Conservation (phyloP, 2,797 vertebrate genomes). For the Squalus acanthias region DNA sequence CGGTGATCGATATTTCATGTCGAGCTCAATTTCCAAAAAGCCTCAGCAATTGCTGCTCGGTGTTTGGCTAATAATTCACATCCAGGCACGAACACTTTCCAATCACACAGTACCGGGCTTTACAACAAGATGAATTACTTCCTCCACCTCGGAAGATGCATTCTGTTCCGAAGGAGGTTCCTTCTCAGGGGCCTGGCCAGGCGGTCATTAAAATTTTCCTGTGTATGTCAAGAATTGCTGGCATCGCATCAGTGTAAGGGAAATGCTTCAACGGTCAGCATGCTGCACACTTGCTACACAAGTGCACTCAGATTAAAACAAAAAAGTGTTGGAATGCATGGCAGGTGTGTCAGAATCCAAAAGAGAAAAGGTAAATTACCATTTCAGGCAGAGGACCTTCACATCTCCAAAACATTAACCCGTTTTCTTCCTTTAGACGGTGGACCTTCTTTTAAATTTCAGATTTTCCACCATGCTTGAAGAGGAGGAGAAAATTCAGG, state of each 20-base stretch:
- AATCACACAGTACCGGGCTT: not conserved
- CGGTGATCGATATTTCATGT: not conserved
- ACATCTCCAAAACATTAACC: not conserved
- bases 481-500: not conserved
- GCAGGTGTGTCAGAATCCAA: not conserved
- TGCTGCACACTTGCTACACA: not conserved
- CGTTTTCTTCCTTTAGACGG: not conserved
- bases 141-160: not conserved
- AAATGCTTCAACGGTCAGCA: not conserved
- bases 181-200: not conserved
- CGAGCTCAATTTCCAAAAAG: not conserved
- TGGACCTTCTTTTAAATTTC: not conserved
- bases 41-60: not conserved
- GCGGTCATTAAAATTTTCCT: not conserved
- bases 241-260: not conserved
- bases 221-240: not conserved
- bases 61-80: not conserved
- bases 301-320: not conserved
- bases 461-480: not conserved
- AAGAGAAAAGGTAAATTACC: not conserved
- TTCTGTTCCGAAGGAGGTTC: not conserved
- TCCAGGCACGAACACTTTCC: not conserved
- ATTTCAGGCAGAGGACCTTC: not conserved
- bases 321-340: not conserved
- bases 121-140: not conserved